Base-by-base conservation (phyloP, 2,113 vertebrate species). In the Cephalopholis sonnerati region DNA sequence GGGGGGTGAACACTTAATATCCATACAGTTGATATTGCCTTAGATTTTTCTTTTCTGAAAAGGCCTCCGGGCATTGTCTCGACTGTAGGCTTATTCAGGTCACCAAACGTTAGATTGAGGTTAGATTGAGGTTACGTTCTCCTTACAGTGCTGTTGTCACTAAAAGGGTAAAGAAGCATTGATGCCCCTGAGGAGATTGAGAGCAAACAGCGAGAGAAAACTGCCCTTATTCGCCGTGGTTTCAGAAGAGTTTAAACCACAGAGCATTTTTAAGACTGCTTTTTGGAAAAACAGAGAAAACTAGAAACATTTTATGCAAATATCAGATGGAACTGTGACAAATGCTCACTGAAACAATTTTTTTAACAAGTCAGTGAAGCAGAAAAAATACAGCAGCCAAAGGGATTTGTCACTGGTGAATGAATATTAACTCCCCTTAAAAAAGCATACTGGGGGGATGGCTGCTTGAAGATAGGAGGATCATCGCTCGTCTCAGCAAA, bases 401-500 rank as follows among this genome's bases (percentile, higher is more conserved):
- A 74, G 55, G 20, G 51, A 44, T 75, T 62, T 24, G 44, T 75
- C 44, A 48, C 55, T 70, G 8, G 44, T 57, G 64, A 48, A 64
- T 79, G 16, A 82, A 82, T 61, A 61, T 65, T 17, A 57, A 54
- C 44, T 25, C 3, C 50, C 9, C 51, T 74, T 68, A 81, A 17
- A 64, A 65, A 64, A 75, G 4, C 63, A 24, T 20, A n/a, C 41
- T 54, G 4, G 59, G 70, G 29, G 78, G 39, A 70, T 62, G 76
- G 67, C 46, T 61, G 54, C 69, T 69, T 84, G 41, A 86, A 89
- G 77, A 85, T 86, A 63, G 41, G 65, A 59, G 39, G 48, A 84
- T 79, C 75, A 77, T 84, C 24, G 27, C 86, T 64, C 79, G 36
- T 77, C 78, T 58, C 77, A 73, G 76, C 75, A 90, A 82, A 91